Evolutionary conservation across 30 jellyfish, hydroid and myxozoan species (phyloP), one percentile per base, ranked within the genome.

Genomic region (Cassiopea xamachana): DNA sequence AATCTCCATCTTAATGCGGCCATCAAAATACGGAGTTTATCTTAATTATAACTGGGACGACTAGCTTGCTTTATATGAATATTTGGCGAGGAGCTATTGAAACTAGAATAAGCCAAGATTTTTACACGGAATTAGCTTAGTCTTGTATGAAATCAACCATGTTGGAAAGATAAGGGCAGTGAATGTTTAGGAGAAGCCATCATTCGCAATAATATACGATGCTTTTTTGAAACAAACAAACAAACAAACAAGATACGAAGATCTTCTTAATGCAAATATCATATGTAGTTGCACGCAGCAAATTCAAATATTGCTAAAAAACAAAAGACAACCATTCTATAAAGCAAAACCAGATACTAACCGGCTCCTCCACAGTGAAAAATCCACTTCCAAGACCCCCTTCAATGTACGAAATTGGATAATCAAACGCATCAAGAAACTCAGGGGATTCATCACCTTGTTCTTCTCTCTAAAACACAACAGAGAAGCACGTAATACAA

Each of bases 381-480:
- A 96, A 96, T 48, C 99, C 99, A 73, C 99, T 96, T 73, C 93
- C 93, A 60, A 92, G 80, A 3, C 98, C 99, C 1, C 99, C 99
- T 92, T 96, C 99, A 69, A 96, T 96, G 93, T 96, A 96, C 12
- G 99, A 96, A 44, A 96, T 94, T n/a, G 95, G 92, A 69, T 18
- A 7, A 12, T 93, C 98, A 78, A 97, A 97, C 10, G 79, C 51
- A 14, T 79, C 98, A 77, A 93, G 81, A 77, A 97, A 97, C 60
- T 93, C 98, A 2, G 92, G 98, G 62, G 98, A 90, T 75, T 97
- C 99, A 75, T 97, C 99, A 62, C 97, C 98, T 80, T 97, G 98
- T 75, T 97, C 99, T 73, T 97, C 99, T 70, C 99, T 80, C 98
- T 94, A 47, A 1, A 45, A 77, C 18, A 16, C 77, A 92, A 39